A percentile compares a stretch with the other conserved stretches of the same genome.
These are phyloP conservation scores for Catocala fraxini DNA, from an alignment of 2,888 invertebrate genomes.

Conservation along the genomic window DNA sequence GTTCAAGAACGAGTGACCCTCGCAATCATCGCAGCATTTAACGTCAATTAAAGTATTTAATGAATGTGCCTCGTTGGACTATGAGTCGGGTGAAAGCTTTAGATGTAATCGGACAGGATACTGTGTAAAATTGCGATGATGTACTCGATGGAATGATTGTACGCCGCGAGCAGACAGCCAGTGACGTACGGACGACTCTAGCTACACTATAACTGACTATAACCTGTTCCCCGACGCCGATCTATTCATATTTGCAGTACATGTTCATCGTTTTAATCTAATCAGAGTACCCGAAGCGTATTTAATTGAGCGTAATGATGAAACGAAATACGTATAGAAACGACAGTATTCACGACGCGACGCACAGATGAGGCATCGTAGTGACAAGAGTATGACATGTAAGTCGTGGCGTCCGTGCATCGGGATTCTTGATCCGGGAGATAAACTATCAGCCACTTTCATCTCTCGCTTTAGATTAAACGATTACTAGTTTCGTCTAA, in stretches of 20 bases:
- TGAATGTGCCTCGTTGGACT: slow-evolving; percentile 67
- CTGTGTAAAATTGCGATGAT: slow-evolving; percentile 61
- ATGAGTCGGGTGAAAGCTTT: slow-evolving; percentile 76
- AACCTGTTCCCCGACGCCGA: slow-evolving; percentile 53
- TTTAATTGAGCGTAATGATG: slow-evolving; percentile 59
- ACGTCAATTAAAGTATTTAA: slow-evolving; percentile 80
- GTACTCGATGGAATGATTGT: slow-evolving; percentile 45
- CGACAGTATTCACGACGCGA: slow-evolving; percentile 46
- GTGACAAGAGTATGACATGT: slow-evolving; percentile 74
- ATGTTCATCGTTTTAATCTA: slow-evolving; percentile 52
- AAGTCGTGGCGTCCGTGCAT: slow-evolving; percentile 54
- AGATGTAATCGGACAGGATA: slow-evolving; percentile 72
- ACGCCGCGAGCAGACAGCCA: slow-evolving; percentile 48
- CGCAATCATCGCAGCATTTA: slow-evolving; percentile 69
- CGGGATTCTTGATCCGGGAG: slow-evolving; percentile 56
- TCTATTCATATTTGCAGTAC: slow-evolving; percentile 54
- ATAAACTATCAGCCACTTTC: slow-evolving; percentile 82
- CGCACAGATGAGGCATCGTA: slow-evolving; percentile 59
- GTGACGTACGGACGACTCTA: slow-evolving; percentile 54
- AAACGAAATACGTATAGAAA: slow-evolving; percentile 53
- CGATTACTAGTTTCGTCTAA: slow-evolving; percentile 83
- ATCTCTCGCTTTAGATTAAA: slow-evolving; percentile 82
- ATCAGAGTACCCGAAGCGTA: slow-evolving; percentile 53
- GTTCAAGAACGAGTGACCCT: slow-evolving; percentile 74
- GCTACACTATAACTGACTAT: too few species aligned